These are phyloP conservation scores for Tortricodes alternella DNA, from an alignment of 2,888 invertebrate species.

Conservation along the genomic window DNA sequence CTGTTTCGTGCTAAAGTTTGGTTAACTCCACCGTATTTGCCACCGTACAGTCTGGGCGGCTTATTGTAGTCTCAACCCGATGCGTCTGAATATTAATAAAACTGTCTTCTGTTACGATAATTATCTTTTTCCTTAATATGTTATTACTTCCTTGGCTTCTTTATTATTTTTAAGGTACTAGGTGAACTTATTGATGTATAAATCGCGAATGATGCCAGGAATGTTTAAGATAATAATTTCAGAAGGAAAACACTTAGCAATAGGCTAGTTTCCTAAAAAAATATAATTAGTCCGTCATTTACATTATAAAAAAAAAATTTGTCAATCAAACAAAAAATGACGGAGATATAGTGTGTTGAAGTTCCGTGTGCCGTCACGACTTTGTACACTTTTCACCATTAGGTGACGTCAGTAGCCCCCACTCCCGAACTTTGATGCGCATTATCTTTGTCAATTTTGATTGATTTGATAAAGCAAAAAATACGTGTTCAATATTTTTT, in stretches of 20 bases:
- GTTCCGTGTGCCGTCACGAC: no score
- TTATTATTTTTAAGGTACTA: conserved; percentile 13
- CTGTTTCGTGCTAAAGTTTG: conserved; percentile 50
- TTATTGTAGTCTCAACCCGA: conserved; percentile 22
- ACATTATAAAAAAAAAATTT: no score
- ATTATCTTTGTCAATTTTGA: no score
- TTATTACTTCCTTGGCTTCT: conserved; percentile 10
- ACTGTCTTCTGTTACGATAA: conserved; percentile 17
- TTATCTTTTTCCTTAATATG: conserved; percentile 24
- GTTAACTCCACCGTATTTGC: conserved; percentile 44
- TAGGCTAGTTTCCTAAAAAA: no score
- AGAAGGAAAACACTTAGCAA: conserved; percentile 12
- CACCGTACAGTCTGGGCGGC: conserved; percentile 33
- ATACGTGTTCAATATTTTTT: no score
- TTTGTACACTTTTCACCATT: no score
- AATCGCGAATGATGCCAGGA: conserved; percentile 3
- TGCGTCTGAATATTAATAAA: conserved; percentile 23
- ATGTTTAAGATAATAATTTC: conserved; percentile 11
- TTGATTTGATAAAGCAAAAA: no score
- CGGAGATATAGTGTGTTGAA: no score
- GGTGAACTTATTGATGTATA: not conserved
- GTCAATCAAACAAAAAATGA: no score
- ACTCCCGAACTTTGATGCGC: no score
- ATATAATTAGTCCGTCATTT: no score
- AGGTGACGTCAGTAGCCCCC: no score